Evolutionary conservation across 2,797 vertebrate genomes (phyloP), one percentile per base, ranked within the genome.

Genomic region (Xiphophorus birchmanni): DNA sequence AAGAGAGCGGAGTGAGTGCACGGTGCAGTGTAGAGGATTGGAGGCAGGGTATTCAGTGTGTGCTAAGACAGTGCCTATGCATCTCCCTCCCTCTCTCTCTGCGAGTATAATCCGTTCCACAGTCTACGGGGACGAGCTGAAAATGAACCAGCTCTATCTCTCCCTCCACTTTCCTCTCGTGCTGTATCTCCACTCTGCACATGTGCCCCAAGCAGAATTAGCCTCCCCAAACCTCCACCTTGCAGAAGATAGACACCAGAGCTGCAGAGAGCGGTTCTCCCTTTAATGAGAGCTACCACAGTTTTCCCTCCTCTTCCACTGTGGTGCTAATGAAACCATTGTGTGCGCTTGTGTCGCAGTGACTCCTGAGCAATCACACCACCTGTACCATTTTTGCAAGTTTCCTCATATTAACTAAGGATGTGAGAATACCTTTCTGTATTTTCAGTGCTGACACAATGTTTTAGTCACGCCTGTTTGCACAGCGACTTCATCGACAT

Each of bases 121-220:
- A 82, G 93, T 95, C 94, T 94, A 88, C 76, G 54, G 93, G 89
- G 93, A 95, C 83, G 80, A 89, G 93, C 90, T 90, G 92, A 87
- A 92, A 90, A 92, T 89, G 92, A 94, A 92, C 87, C 91, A 87
- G 84, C 86, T 90, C 92, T 88, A 81, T 91, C 91, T 86, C 93
- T 92, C 86, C 80, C 87, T 79, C 85, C 86, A 86, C 88, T 87
- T 85, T 75, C 81, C 84, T 86, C 92, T 89, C 83, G 76, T 82
- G 84, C 89, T 86, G 87, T 93, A 94, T 94, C 93, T 93, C 83
- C 1, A 74, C 82, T 89, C 76, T 90, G 86, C 92, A 92, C 93
- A 93, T 92, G 90, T 93, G 92, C 92, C 92, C 82, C 58, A n/a
- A 89, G 90, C 89, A 86, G 82, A 89, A 85, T 87, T 52, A 87